phyloP scores from a whole-genome alignment of 2,113 vertebrate genomes.

The Etia nguti region DNA sequence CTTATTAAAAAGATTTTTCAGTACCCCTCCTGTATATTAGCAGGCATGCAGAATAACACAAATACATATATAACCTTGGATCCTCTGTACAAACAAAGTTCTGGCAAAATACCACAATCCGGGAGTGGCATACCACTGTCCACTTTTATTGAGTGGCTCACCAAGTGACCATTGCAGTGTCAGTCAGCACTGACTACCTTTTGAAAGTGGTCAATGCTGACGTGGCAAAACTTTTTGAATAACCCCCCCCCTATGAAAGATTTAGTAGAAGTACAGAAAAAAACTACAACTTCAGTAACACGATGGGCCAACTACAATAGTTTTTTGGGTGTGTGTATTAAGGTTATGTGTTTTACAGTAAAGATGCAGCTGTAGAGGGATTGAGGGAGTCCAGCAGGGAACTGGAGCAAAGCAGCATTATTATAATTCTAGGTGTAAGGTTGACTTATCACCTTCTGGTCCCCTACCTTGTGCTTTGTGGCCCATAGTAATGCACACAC shows the following conservation, averaged over 20 bases:
- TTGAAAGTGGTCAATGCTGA: neutral
- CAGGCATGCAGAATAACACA: neutral
- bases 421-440: constrained; percentile 36
- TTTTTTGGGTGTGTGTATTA: neutral
- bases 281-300: neutral
- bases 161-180: neutral
- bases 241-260: neutral
- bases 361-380: neutral
- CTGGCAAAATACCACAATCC: neutral
- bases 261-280: neutral
- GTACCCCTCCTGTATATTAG: neutral
- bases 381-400: constrained; percentile 9
- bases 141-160: neutral
- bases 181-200: neutral
- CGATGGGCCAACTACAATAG: neutral
- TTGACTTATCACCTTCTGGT: constrained; percentile 49
- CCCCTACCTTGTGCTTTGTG: neutral
- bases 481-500: constrained; percentile 17
- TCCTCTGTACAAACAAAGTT: neutral
- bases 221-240: neutral
- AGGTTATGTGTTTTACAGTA: constrained; percentile 4
- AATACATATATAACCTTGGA: neutral
- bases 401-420: constrained; percentile 1
- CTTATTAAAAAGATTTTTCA: neutral
- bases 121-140: neutral